A percentile compares a stretch with the other conserved stretches of the same genome.
phyloP scores from a whole-genome alignment of 2,888 invertebrate species.

The Deroplatys truncata region DNA sequence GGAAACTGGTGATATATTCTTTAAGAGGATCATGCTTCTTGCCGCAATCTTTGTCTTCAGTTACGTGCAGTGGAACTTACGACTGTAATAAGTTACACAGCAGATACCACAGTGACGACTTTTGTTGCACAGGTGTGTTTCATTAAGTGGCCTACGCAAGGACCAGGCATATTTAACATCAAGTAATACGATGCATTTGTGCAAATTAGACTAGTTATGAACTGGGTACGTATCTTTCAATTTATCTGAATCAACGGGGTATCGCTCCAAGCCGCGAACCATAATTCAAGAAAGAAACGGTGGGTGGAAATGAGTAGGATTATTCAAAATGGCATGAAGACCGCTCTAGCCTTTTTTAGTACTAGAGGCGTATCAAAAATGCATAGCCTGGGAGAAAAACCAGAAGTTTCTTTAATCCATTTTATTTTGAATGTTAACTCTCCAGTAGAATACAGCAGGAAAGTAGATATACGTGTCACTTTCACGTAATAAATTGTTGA shows the following conservation, averaged over 20 bases:
- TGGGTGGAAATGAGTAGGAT: not conserved
- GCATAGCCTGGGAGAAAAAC: not conserved
- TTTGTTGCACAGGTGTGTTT: not conserved
- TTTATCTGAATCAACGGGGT: not conserved
- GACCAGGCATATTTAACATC: not conserved
- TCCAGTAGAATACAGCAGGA: no score
- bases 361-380: not conserved
- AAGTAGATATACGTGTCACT: no score
- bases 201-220: not conserved
- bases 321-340: not conserved
- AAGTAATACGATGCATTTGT: not conserved
- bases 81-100: not conserved
- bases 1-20: no score
- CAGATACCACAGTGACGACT: not conserved
- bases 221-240: not conserved
- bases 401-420: no score
- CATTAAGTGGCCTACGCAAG: not conserved
- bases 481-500: no score
- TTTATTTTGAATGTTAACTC: no score
- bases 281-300: not conserved
- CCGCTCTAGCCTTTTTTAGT: not conserved
- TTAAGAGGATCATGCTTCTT: no score
- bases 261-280: not conserved
- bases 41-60: no score
- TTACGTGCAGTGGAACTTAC: no score